These are phyloP conservation scores for Odobenus rosmarus DNA, from an alignment of 2,113 vertebrate species.

Conservation along the genomic window DNA sequence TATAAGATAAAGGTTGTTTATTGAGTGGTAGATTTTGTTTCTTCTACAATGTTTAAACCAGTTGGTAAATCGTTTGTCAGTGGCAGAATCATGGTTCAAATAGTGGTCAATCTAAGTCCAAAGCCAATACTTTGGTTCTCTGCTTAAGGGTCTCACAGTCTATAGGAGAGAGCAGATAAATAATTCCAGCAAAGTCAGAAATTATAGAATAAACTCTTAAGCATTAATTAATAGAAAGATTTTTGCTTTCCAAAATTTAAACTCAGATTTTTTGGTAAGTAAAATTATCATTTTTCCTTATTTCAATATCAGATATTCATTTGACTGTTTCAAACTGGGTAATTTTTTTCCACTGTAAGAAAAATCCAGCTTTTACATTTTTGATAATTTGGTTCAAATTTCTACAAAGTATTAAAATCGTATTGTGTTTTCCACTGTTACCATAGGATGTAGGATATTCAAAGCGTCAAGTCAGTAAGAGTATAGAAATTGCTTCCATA, in stretches of 20 bases:
- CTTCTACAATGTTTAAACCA: not conserved
- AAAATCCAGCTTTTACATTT: not conserved
- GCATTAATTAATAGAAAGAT: not conserved
- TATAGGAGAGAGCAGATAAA: not conserved
- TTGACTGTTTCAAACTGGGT: not conserved
- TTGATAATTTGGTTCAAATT: not conserved
- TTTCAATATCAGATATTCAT: not conserved
- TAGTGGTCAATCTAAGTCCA: not conserved
- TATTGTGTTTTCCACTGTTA: not conserved
- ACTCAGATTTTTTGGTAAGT: not conserved
- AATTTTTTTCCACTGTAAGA: not conserved
- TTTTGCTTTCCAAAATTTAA: not conserved
- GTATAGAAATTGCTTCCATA: not conserved
- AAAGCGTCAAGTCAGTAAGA: not conserved
- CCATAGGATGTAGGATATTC: fast-evolving
- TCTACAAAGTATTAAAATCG: not conserved
- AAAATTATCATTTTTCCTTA: not conserved
- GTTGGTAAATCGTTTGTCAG: not conserved
- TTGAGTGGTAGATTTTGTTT: not conserved
- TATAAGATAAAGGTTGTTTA: not conserved
- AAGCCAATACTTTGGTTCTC: not conserved
- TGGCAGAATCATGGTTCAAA: not conserved
- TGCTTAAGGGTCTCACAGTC: not conserved
- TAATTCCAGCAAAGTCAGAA: not conserved
- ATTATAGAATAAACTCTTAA: not conserved